Evolutionary conservation across 2,113 vertebrate species (phyloP), one percentile per base, ranked within the genome.

Genomic region (Trematocara macrostoma): DNA sequence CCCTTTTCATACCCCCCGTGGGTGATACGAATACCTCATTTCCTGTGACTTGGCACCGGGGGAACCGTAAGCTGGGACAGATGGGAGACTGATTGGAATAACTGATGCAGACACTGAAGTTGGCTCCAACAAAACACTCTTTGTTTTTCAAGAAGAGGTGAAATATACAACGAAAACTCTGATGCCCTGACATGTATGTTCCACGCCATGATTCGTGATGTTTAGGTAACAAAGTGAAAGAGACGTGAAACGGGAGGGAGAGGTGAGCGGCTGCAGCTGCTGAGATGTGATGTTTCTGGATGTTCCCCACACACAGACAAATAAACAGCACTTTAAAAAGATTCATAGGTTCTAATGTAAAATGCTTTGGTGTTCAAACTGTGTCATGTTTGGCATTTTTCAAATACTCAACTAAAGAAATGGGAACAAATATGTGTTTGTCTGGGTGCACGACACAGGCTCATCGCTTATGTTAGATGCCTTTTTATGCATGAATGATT

Each of bases 11-110:
- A 85, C 90, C 82, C 82, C 86, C 92, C 90, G 52, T 15, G 59
- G 67, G 91, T 93, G 93, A 95, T 94, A 93, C 87, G 90, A 96
- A 95, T 96, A 96, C 96, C 94, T 96, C 93, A 96, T 97, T 97
- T 96, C 96, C 96, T 95, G 93, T 90, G 89, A 89, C 88, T 94
- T 90, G 91, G 92, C 86, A 90, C 87, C 47, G 81, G 82, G 91
- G 88, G 90, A 93, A 80, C 83, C 87, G 74, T 92, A 95, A 95
- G 93, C 93, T 92, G 84, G 90, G 93, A 92, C 94, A 95, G 94
- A 96, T 94, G 95, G 96, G 94, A 90, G 90, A 55, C 84, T 93
- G 95, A 96, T 91, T 95, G 94, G 93, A 96, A 96, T 92, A 96
- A 95, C 93, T 92, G 94, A 94, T 92, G 85, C 84, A 59, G 92